Base-by-base conservation (phyloP, 2,797 vertebrate genomes). In the Ataeniobius toweri region DNA sequence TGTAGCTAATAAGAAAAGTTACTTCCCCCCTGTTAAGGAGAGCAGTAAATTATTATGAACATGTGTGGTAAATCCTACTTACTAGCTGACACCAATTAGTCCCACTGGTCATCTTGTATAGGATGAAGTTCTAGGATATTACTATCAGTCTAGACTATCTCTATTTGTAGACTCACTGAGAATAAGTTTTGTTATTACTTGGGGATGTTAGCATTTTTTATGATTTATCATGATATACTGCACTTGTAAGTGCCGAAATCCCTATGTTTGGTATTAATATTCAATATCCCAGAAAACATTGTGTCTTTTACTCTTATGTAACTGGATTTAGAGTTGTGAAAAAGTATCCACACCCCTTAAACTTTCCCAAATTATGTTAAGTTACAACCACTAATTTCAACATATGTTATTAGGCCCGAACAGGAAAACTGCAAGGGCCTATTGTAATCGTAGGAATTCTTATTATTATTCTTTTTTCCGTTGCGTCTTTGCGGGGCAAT, bases 21-120 rank as follows among this genome's bases (percentile, higher is more conserved):
- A 12, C 74, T 69, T 77, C 55, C 73, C 69, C 80, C 18, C 71
- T 6, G 41, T 86, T 88, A 59, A 78, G 28, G 59, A 76, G 70
- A 53, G 84, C 63, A 67, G 80, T 86, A 73, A 89, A 88, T 89
- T 85, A 83, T 51, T 39, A 72, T 10, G 78, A 74, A 79, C 12
- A 0, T 53, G 79, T 74, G 76, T 77, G 58, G 76, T 9, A 69
- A 75, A 74, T 79, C 61, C 71, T 67, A 28, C 78, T 56, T 76
- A 59, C 67, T 56, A 44, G 58, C 79, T 78, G 89, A 82, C 80
- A 14, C 61, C 83, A 84, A 81, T 85, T 83, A 83, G 84, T 65
- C 75, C 71, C 39, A 58, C 22, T 70, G 80, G 81, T 84, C 81
- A 79, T 86, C 73, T 65, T 87, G 73, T 82, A 73, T 44, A 48